A percentile compares a stretch with the other conserved stretches of the same genome.
phyloP scores from a whole-genome alignment of 2,888 invertebrate species.

The Platycheirus albimanus region DNA sequence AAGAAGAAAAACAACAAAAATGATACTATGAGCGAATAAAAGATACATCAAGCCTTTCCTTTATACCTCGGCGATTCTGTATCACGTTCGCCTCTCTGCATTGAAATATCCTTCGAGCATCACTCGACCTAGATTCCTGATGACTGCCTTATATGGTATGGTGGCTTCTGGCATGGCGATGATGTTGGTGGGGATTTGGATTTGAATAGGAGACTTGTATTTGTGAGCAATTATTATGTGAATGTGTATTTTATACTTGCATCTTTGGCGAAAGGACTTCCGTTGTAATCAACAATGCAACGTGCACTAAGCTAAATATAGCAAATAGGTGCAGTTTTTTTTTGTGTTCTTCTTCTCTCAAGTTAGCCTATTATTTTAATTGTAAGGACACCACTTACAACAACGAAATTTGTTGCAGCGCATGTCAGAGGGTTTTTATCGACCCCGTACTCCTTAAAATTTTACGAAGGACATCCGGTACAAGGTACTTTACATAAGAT shows the following conservation, averaged over 20 bases:
- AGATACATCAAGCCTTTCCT: constrained; percentile 62
- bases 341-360: background rate
- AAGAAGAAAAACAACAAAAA: constrained; percentile 17
- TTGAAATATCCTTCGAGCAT: constrained; percentile 74
- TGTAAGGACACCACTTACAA: constrained; percentile 35
- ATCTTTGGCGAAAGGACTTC: constrained; percentile 62
- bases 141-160: constrained; percentile 51
- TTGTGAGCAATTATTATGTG: constrained; percentile 33
- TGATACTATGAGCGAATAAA: constrained; percentile 54
- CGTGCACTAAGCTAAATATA: constrained; percentile 51
- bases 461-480: constrained; percentile 52
- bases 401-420: constrained; percentile 31
- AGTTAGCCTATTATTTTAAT: constrained; percentile 65
- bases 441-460: constrained; percentile 1
- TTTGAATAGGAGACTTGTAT: constrained; percentile 51
- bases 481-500: constrained; percentile 20
- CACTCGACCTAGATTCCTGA: constrained; percentile 71
- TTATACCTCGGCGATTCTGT: constrained; percentile 59
- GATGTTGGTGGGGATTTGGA: constrained; percentile 15
- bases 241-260: constrained; percentile 31
- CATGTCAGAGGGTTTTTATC: constrained; percentile 43
- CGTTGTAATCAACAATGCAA: constrained; percentile 66
- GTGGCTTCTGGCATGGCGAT: too few relatives aligned
- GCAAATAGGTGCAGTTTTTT: constrained; percentile 34
- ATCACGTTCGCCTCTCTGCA: constrained; percentile 71